Base-by-base conservation (phyloP, 1,140 invertebrate species). In the Macrostomum lignano region DNA sequence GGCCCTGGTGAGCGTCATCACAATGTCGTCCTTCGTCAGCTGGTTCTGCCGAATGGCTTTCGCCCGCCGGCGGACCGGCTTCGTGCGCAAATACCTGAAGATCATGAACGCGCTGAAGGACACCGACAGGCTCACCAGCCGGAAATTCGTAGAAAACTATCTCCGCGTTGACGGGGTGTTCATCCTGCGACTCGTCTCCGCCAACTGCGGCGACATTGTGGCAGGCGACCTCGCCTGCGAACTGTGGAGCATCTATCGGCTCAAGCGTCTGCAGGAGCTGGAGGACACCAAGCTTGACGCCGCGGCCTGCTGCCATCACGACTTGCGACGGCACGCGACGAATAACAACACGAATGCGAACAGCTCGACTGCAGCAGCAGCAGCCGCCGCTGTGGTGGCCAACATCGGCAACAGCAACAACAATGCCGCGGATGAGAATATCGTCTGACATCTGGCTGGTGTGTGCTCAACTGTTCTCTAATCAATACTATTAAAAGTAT, bases 141-240 rank as follows among this genome's bases (percentile, higher is more conserved):
- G 14, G 19, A 33, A 33, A 20, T 43, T 43, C 28, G 19, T 29
- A 9, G 33, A 38, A 15, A 22, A 22, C 9, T 42, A 43, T 33
- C 24, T 43, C 2, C 22, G 38, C 9, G 17, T 22, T n/a, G 42
- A 43, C 22, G 42, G 42, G 4, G 35, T 43, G 2, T 35, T 43
- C 29, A 28, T 42, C 3, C 20, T 43, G 9, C 23, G 37, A 3
- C 11, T 43, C 17, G 28, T 43, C 9, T 14, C 40, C 2, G 36
- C 31, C 9, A 43, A 43, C 23, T 32, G 35, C 6, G 38, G 38
- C 11, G 34, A 35, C 13, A 13, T 43, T 17, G 26, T 40, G 3
- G 32, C 38, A 2, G 36, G 38, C 10, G 40, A 40, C 21, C n/a
- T 43, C 3, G 22, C 25, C 4, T 3, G 10, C 14, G 30, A 33